Base-by-base conservation (phyloP, 2,797 vertebrate genomes). In the Sciurus vulgaris region DNA sequence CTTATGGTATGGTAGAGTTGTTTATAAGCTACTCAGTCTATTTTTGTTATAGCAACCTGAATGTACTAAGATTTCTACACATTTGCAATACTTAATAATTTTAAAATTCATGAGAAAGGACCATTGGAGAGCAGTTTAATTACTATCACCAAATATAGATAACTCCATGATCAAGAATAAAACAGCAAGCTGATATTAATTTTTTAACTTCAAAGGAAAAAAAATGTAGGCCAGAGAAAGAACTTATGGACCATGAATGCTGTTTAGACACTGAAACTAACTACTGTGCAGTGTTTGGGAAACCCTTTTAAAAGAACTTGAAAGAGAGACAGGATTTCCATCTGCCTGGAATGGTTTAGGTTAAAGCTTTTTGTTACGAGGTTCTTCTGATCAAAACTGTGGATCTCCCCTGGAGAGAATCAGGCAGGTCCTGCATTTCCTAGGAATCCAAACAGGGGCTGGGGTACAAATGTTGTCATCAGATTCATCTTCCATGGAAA, bases 381-480 rank as follows among this genome's bases (percentile, higher is more conserved):
- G 89, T 54, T 90, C 59, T 93, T 90, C 85, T 92, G 90, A 92
- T 90, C 56, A 78, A 86, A 95, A 90, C 77, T 54, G 30, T 7
- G 6, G 26, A 0, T 8, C 72, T 74, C 9, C n/a, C 35, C 38
- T 59, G 93, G 85, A 63, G 30, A 89, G 51, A 86, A 89, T 38
- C 33, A 83, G 88, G 89, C 35, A 84, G 81, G 49, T 73, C 93
- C 30, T 22, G 11, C 33, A 7, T 91, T 78, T 63, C 67, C 51
- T 35, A 33, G 94, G 65, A 65, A 35, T 91, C 35, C 33, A 12
- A 63, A 12, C 84, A 22, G 22, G 59, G 63, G 30, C 54, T 92
- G 63, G 22, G 22, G 2, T 30, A 26, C 38, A 96, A 61, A 74
- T 38, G 81, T 63, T 8, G 6, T 51, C 2, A 10, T 22, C 4